Evolutionary conservation across 2,888 invertebrate genomes (phyloP), one percentile per base, ranked within the genome.

Genomic region (Caenorhabditis sulstoni): DNA sequence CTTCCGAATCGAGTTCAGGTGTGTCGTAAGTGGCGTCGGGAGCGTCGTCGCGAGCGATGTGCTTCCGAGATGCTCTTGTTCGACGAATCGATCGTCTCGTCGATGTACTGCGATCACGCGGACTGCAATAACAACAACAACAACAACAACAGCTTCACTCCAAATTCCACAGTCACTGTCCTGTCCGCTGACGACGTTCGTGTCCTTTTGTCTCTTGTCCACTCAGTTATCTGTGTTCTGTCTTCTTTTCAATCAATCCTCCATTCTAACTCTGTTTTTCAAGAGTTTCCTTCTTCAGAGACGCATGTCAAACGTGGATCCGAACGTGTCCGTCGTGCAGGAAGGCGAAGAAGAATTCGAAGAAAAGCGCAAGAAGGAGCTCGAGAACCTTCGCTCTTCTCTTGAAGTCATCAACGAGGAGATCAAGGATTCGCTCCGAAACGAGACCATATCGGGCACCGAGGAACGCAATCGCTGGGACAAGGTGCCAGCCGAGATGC

Each of bases 291-390:
- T 23, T 35, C 45, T 74, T 20, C 65, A 74, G 73, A 58, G 58
- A 20, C 57, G 68, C 23, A 35, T 65, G 52, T 70, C 70, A 11
- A 70, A 52, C 20, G 41, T 59, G 1, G 70, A 71, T 18, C 77
- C 77, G 22, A 22, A 77, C 22, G 68, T 68, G 1, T 68, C 77
- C 0, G 35, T 77, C 1, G 53, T 71, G 3, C 35, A 71, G 16
- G 70, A 70, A 8, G 77, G 77, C 47, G 77, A 78, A 18, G 78
- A 78, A 20, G 71, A 78, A 18, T 78, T 78, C 20, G 78, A 78
- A 23, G 44, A 57, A 12, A 45, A 65, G n/a, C 58, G 74, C 8
- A 41, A 66, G 35, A 65, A 52, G 14, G 65, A 74, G 35, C 57
- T 74, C 9, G 45, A 37, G 0, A n/a, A 23, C 1, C 71, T 71